These are phyloP conservation scores for Drosophila sturtevanti DNA, from an alignment of 1,140 invertebrate genomes.

Conservation along the genomic window DNA sequence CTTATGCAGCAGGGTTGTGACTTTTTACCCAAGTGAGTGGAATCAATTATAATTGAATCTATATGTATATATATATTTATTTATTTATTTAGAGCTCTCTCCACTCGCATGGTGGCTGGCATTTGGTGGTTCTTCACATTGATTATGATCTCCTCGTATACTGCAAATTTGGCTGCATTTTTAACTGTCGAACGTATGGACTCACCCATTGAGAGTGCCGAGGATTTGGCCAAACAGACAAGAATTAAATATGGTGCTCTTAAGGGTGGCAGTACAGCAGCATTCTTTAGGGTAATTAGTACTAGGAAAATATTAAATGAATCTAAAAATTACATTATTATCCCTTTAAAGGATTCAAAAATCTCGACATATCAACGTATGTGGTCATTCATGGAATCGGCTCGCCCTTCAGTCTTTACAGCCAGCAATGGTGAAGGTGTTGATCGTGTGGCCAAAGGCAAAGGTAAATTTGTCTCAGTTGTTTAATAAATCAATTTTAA, in stretches of 20 bases:
- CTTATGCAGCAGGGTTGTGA: slow-evolving; percentile 96
- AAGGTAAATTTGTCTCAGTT: slow-evolving; percentile 84
- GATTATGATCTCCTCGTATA: slow-evolving; percentile 99
- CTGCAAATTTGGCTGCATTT: slow-evolving; percentile 98
- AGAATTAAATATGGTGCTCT: slow-evolving; percentile 98
- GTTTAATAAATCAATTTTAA: too few relatives aligned
- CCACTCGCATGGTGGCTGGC: slow-evolving; percentile 94
- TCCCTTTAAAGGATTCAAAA: slow-evolving; percentile 90
- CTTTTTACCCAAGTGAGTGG: slow-evolving; percentile 92
- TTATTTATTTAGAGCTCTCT: slow-evolving; percentile 91
- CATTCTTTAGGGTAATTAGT: slow-evolving; percentile 91
- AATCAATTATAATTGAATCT: not conserved
- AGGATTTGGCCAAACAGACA: slow-evolving; percentile 97
- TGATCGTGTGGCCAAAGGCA: slow-evolving; percentile 91
- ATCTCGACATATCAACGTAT: slow-evolving; percentile 95
- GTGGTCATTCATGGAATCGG: slow-evolving; percentile 96
- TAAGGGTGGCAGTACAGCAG: slow-evolving; percentile 94
- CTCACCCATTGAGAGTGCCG: slow-evolving; percentile 96
- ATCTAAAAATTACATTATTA: too few relatives aligned
- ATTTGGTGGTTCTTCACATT: slow-evolving; percentile 99
- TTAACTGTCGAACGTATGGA: slow-evolving; percentile 98
- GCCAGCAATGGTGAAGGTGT: slow-evolving; percentile 93
- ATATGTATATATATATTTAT: too few relatives aligned
- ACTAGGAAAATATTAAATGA: not conserved
- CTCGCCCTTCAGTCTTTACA: slow-evolving; percentile 92